Evolutionary conservation across 2,113 vertebrate species (phyloP).

Genomic region (Pomatorhinus ruficollis): DNA sequence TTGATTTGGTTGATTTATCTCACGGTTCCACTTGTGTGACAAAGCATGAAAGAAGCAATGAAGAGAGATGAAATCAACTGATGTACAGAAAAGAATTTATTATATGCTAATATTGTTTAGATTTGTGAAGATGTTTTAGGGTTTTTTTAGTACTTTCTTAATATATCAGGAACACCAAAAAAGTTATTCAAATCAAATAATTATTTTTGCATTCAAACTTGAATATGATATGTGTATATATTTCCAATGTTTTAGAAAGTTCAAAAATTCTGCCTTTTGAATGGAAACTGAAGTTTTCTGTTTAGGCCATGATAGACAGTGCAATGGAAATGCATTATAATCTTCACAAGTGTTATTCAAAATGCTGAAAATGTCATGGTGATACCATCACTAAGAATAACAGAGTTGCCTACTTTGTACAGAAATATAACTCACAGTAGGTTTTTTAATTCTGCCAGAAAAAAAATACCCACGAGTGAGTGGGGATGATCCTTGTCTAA

Average conservation of each 20-base stretch:
- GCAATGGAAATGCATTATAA: neutral
- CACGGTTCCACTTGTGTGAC: neutral
- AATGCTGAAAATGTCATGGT: neutral
- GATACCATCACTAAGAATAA: neutral
- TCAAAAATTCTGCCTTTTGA: neutral
- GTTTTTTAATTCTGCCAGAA: neutral
- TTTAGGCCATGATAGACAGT: neutral
- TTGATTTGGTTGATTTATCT: constrained; percentile 31
- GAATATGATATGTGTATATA: neutral
- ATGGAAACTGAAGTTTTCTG: neutral
- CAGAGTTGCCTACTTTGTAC: neutral
- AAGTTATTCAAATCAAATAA: neutral
- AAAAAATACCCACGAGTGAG: neutral
- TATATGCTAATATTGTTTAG: neutral
- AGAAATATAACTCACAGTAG: neutral
- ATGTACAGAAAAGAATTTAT: neutral
- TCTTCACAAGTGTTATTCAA: neutral
- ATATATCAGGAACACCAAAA: neutral
- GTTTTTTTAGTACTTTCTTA: neutral
- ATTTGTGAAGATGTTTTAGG: neutral
- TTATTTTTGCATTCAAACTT: neutral
- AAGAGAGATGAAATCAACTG: neutral
- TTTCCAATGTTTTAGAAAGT: neutral
- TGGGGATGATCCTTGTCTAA: neutral
- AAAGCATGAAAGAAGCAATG: neutral